Base-by-base conservation (phyloP, 2,888 invertebrate genomes). In the Spodoptera exigua region DNA sequence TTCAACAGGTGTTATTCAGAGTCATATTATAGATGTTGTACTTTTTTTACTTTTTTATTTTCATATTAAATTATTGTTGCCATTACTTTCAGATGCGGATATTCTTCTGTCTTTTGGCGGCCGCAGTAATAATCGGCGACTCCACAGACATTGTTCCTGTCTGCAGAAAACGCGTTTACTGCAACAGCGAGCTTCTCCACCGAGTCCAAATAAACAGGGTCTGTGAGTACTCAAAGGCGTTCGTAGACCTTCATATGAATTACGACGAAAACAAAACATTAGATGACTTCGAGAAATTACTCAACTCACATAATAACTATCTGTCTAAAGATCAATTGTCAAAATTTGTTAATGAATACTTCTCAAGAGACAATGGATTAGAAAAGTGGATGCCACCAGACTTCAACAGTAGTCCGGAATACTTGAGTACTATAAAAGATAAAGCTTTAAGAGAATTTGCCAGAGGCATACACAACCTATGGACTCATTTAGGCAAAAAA, bases 201-300 rank as follows among this genome's bases (percentile, higher is more conserved):
- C 94, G 95, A 16, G 95, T 98, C 2, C 97, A 98, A 87, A 90
- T 95, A 85, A 95, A 96, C 0, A 85, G 91, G 16, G 87, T 98
- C 60, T 97, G 95, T 86, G 83, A 91, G 9, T 98, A 98, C 86
- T 97, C 97, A 32, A 98, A 98, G 86, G 96, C 96, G 0, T 98
- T 98, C 88, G 98, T 98, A 12, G 98, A 98, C 83, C 95, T 96
- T 89, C 95, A 96, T 69, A 94, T 98, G 88, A 95, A 94, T 59
- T 83, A 91, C 35, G 91, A 96, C 45, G 95, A 95, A 64, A 92
- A 95, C 63, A 91, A 89, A 53, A 96, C 96, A 0, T 85, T 96
- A 16, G 70, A 79, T 7, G 94, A 94, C 39, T 97, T 96, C 79
- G 86, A 95, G 0, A 76, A 82, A 13, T 89, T 97, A 35, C 95